phyloP scores from a whole-genome alignment of 2,888 invertebrate genomes.

The Phorcus lineatus region DNA sequence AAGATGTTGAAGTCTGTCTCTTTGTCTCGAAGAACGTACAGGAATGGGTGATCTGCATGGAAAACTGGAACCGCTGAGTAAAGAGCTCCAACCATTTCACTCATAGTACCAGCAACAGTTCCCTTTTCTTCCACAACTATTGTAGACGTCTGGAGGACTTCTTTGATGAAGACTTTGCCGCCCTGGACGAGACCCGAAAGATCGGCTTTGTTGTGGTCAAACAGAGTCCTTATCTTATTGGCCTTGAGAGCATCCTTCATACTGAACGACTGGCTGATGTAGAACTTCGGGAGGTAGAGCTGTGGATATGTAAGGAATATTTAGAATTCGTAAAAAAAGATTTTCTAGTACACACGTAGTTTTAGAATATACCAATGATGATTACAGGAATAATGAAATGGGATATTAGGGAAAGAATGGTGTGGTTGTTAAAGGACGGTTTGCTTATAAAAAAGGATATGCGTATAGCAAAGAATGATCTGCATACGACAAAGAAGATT shows the following conservation, averaged over 20 bases:
- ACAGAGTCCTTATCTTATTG: not conserved
- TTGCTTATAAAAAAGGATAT: no score
- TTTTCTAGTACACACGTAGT: no score
- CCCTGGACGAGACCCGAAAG: not conserved
- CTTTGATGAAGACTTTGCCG: not conserved
- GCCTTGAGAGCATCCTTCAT: not conserved
- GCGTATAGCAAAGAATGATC: no score
- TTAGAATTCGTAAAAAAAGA: no score
- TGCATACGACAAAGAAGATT: no score
- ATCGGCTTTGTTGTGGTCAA: not conserved
- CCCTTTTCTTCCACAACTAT: not conserved
- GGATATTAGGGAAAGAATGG: no score
- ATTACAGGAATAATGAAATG: no score
- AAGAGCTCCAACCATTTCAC: not conserved
- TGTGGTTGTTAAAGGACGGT: no score
- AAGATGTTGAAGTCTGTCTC: slow-evolving; percentile 7
- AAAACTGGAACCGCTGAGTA: not conserved
- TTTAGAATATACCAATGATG: no score
- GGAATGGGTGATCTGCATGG: not conserved
- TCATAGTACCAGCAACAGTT: not conserved
- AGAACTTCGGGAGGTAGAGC: slow-evolving; percentile 3
- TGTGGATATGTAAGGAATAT: not conserved
- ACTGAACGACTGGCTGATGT: not conserved
- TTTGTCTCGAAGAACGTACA: slow-evolving; percentile 7
- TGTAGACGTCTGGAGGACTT: not conserved